Evolutionary conservation across 2,888 invertebrate genomes (phyloP).

Genomic region (Endotricha flammealis): DNA sequence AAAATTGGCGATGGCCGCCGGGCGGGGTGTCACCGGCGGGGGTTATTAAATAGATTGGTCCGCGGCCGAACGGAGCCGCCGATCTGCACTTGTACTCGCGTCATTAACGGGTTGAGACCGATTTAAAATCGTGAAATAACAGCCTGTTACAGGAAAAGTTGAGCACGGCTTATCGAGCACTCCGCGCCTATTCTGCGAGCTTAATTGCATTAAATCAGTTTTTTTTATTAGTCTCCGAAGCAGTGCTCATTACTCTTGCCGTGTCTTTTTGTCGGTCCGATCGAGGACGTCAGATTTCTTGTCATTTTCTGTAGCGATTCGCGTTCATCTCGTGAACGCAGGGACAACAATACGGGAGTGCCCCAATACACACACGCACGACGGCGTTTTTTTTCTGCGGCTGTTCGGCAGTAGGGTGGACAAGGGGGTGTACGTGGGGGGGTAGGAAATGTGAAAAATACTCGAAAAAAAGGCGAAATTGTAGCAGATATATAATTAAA

Average conservation of each 20-base stretch:
- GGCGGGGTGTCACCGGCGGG: constrained; percentile 77
- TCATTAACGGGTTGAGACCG: constrained; percentile 78
- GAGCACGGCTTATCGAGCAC: constrained; percentile 70
- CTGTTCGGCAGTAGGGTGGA: constrained; percentile 56
- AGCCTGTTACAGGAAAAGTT: constrained; percentile 77
- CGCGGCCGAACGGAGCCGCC: constrained; percentile 78
- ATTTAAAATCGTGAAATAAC: constrained; percentile 78
- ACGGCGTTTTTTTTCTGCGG: constrained; percentile 57
- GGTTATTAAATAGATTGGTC: constrained; percentile 80
- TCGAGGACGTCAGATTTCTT: constrained; percentile 4
- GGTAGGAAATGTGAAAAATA: constrained; percentile 77
- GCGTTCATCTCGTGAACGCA: constrained; percentile 18
- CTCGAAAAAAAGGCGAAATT: constrained; percentile 79
- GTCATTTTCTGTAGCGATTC: constrained; percentile 18
- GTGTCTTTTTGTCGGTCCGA: constrained; percentile 13
- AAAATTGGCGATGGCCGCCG: constrained; percentile 78
- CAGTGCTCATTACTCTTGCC: constrained; percentile 31
- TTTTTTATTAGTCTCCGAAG: constrained; percentile 40
- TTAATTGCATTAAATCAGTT: constrained; percentile 68
- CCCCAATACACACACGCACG: constrained; percentile 52
- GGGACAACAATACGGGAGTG: constrained; percentile 31
- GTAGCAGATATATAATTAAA: constrained; percentile 79
- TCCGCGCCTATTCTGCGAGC: constrained; percentile 57
- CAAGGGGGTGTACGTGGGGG: constrained; percentile 51
- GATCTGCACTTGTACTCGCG: constrained; percentile 78